A percentile compares a stretch with the other conserved stretches of the same genome.
Conservation (phyloP, 1,140 invertebrate genomes). For the Chymomyza costata region DNA sequence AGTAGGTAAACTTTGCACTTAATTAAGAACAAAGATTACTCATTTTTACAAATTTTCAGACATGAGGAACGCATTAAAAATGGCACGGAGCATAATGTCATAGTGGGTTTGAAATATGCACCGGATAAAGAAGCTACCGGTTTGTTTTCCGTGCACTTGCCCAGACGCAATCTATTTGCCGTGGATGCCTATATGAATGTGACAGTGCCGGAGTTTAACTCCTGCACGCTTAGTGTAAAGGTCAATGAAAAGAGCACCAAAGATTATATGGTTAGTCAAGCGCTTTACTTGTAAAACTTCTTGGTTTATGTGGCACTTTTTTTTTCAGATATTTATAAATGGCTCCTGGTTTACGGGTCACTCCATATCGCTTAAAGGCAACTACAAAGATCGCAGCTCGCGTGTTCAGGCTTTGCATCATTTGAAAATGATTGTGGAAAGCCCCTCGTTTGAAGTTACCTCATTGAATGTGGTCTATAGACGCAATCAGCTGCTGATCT, state of each 20-base stretch:
- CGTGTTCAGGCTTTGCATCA: slow-evolving; percentile 79
- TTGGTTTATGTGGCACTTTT: not conserved
- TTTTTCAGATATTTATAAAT: slow-evolving; percentile 79
- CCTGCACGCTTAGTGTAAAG: slow-evolving; percentile 77
- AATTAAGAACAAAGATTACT: not conserved
- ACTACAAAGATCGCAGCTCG: slow-evolving; percentile 83
- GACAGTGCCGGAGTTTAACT: slow-evolving; percentile 79
- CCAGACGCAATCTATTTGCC: slow-evolving; percentile 77
- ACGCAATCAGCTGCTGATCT: slow-evolving; percentile 74
- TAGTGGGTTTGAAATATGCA: slow-evolving; percentile 69
- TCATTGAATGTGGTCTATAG: slow-evolving; percentile 79
- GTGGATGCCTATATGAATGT: slow-evolving; percentile 80
- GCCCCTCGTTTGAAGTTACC: slow-evolving; percentile 82
- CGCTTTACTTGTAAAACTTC: not conserved
- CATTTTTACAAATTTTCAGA: slow-evolving; percentile 20
- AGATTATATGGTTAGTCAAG: slow-evolving; percentile 77
- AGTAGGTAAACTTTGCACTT: slow-evolving; percentile 34
- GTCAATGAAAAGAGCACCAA: slow-evolving; percentile 78
- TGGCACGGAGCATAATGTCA: slow-evolving; percentile 74
- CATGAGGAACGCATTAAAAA: slow-evolving; percentile 71
- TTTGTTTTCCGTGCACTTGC: slow-evolving; percentile 77
- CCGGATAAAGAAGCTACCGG: slow-evolving; percentile 79
- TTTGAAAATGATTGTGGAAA: slow-evolving; percentile 82
- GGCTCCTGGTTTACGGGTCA: slow-evolving; percentile 88
- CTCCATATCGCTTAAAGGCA: slow-evolving; percentile 81